A percentile compares a stretch with the other conserved stretches of the same genome.
These are phyloP conservation scores for Psittacula echo DNA, from an alignment of 2,797 vertebrate species.

Conservation along the genomic window DNA sequence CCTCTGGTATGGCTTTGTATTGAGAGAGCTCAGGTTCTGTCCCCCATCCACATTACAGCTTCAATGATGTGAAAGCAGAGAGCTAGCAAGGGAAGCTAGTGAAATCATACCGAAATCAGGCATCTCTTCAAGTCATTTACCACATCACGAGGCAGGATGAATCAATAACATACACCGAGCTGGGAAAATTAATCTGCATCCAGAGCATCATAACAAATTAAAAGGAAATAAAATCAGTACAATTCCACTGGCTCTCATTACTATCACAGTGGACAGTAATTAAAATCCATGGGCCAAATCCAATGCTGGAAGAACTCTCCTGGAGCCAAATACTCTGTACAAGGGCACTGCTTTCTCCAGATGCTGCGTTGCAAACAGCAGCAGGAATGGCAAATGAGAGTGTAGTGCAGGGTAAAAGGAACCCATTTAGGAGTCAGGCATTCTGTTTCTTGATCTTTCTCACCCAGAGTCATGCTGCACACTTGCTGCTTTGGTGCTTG, in stretches of 20 bases:
- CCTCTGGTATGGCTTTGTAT: neutral
- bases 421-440: neutral
- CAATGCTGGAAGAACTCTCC: neutral
- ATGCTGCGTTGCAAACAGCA: neutral
- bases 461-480: neutral
- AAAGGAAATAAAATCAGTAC: slow-evolving; percentile 69
- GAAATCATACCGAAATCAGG: neutral
- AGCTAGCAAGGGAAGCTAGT: neutral
- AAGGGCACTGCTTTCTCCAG: slow-evolving; percentile 22
- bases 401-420: neutral
- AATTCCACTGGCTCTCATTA: slow-evolving; percentile 58
- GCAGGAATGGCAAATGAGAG: neutral
- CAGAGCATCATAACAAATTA: slow-evolving; percentile 69
- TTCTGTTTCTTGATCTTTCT: neutral
- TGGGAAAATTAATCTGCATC: slow-evolving; percentile 63
- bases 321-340: neutral
- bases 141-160: slow-evolving; percentile 2
- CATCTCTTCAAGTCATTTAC: neutral
- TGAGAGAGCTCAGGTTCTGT: neutral
- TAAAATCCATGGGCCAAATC: slow-evolving; percentile 62
- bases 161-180: slow-evolving; percentile 63
- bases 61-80: neutral
- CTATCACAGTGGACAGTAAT: slow-evolving; percentile 58
- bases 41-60: neutral
- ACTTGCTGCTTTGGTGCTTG: neutral